A percentile compares a stretch with the other conserved stretches of the same genome.
phyloP scores from a whole-genome alignment of 2,113 vertebrate genomes.

The Bombycilla garrulus region DNA sequence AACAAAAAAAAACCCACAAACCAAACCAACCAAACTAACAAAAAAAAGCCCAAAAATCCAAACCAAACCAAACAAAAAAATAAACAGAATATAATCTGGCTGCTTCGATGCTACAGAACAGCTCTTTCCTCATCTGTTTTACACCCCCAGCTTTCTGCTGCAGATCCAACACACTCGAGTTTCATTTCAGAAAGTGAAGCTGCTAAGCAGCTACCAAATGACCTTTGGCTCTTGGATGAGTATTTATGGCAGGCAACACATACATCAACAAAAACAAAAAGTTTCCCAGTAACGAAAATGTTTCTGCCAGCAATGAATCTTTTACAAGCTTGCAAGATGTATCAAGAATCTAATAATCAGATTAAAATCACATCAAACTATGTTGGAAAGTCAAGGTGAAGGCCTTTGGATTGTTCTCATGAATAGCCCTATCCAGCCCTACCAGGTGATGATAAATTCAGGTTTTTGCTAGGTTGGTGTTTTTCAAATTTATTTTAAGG shows the following conservation, averaged over 20 bases:
- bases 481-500: slow-evolving; percentile 56
- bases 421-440: slow-evolving; percentile 49
- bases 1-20: too few species aligned
- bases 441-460: slow-evolving; percentile 52
- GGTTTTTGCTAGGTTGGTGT: slow-evolving; percentile 41
- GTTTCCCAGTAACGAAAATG: slow-evolving; percentile 34
- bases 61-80: not conserved
- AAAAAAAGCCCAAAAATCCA: not conserved
- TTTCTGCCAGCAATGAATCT: slow-evolving; percentile 62
- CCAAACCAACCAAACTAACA: not conserved
- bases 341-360: slow-evolving; percentile 61
- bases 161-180: not conserved
- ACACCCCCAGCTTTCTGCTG: not conserved
- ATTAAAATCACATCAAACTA: slow-evolving; percentile 70
- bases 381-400: slow-evolving; percentile 58
- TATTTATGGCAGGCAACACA: slow-evolving; percentile 62
- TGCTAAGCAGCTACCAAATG: slow-evolving; percentile 56
- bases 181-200: slow-evolving; percentile 69
- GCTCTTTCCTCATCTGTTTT: not conserved
- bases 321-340: slow-evolving; percentile 71
- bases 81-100: not conserved
- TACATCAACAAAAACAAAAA: slow-evolving; percentile 60
- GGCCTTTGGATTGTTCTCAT: slow-evolving; percentile 58
- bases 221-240: slow-evolving; percentile 63
- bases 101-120: not conserved